phyloP scores from a whole-genome alignment of 1,140 invertebrate genomes.

The Mya arenaria region DNA sequence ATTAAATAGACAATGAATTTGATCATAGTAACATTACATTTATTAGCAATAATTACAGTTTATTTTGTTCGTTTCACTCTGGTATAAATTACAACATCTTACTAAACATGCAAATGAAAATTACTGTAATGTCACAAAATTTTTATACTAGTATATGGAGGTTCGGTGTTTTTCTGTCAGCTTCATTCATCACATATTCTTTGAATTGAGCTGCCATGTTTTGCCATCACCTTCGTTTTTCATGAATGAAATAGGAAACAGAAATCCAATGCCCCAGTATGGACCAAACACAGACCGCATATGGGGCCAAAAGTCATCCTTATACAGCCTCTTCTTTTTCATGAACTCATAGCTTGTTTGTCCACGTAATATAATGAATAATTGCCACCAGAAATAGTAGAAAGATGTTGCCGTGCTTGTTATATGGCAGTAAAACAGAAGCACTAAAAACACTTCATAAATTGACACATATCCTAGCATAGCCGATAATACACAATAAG shows the following conservation, averaged over 20 bases:
- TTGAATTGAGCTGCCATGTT: not conserved
- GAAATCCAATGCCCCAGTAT: constrained; percentile 55
- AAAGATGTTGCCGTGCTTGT: constrained; percentile 78
- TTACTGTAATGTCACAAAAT: too few species aligned
- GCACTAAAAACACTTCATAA: constrained; percentile 80
- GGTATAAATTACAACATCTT: too few species aligned
- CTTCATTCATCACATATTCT: not conserved
- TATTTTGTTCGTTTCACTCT: too few species aligned
- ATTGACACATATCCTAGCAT: constrained; percentile 44
- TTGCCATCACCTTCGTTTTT: constrained; percentile 49
- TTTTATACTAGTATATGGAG: too few species aligned
- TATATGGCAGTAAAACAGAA: constrained; percentile 87
- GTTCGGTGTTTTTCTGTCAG: too few species aligned
- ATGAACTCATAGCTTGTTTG: constrained; percentile 85
- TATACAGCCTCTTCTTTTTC: constrained; percentile 29
- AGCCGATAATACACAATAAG: constrained; percentile 26
- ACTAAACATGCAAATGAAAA: too few species aligned
- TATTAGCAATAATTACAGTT: too few species aligned
- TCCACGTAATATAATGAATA: constrained; percentile 87
- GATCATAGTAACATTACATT: too few species aligned
- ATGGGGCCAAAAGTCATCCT: constrained; percentile 32
- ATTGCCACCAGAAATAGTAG: constrained; percentile 74
- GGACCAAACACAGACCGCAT: constrained; percentile 59
- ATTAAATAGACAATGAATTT: too few species aligned
- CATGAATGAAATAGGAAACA: constrained; percentile 51